phyloP scores from a whole-genome alignment of 2,888 invertebrate species.

The Stenolophus ochropezus region DNA sequence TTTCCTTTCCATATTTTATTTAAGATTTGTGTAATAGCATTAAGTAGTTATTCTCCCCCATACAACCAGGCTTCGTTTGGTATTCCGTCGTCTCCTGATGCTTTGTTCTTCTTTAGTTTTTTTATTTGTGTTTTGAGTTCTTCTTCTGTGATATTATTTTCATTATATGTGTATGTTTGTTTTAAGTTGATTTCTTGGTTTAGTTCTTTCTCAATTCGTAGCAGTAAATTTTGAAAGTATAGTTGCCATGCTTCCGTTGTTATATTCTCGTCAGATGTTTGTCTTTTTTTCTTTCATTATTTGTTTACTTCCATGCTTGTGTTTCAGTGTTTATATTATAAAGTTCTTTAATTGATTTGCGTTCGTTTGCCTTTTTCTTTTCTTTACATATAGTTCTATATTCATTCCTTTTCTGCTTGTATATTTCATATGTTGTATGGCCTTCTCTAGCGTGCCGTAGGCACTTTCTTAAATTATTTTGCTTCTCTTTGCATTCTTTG shows the following conservation, averaged over 20 bases:
- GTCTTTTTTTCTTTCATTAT: background rate
- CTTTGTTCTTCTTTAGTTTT: background rate
- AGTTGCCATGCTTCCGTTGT: background rate
- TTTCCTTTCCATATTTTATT: constrained; percentile 16
- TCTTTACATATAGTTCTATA: background rate
- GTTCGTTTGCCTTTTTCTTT: background rate
- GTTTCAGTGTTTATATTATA: background rate
- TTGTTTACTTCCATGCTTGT: background rate
- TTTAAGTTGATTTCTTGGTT: too few relatives aligned
- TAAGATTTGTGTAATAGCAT: background rate
- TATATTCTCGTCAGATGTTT: background rate
- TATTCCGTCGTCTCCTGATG: background rate
- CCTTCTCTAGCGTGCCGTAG: background rate
- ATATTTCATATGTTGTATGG: background rate
- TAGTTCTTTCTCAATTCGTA: too few relatives aligned
- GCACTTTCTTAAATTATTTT: background rate
- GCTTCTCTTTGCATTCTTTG: background rate
- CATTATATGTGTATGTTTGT: too few relatives aligned
- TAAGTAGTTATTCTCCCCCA: background rate
- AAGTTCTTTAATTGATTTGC: background rate
- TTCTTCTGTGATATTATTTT: background rate
- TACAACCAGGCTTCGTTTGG: background rate
- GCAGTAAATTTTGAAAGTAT: background rate
- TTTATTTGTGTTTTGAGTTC: background rate
- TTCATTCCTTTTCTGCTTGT: background rate